phyloP scores from a whole-genome alignment of 2,888 invertebrate species.

The Microdon myrmicae region DNA sequence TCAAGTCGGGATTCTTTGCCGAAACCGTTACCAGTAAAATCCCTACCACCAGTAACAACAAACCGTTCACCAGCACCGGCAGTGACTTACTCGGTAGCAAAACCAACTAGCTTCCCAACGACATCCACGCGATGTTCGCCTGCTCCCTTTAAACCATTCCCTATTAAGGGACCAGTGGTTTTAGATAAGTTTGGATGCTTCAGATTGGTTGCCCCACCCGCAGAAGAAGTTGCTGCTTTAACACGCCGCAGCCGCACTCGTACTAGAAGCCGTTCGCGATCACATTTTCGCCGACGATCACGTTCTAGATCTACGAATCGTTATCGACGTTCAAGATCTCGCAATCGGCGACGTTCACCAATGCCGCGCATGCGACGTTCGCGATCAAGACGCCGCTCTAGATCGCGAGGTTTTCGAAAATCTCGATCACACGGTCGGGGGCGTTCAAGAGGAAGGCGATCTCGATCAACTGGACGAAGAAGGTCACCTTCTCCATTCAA shows the following conservation, averaged over 20 bases:
- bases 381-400: slow-evolving; percentile 44
- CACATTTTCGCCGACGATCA: slow-evolving; percentile 34
- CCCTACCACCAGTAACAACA: background rate
- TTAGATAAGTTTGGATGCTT: slow-evolving; percentile 80
- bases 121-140: slow-evolving; percentile 13
- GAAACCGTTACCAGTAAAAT: background rate
- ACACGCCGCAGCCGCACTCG: slow-evolving; percentile 27
- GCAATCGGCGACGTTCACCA: slow-evolving; percentile 5
- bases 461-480: slow-evolving; percentile 66
- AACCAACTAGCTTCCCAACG: slow-evolving; percentile 10
- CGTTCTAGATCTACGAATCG: slow-evolving; percentile 64
- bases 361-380: slow-evolving; percentile 10
- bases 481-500: slow-evolving; percentile 67
- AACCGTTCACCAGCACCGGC: slow-evolving; percentile 3
- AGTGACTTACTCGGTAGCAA: background rate
- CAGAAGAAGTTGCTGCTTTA: slow-evolving; percentile 23
- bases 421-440: slow-evolving; percentile 54
- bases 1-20: slow-evolving; percentile 47
- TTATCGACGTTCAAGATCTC: slow-evolving; percentile 66
- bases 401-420: slow-evolving; percentile 45
- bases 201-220: slow-evolving; percentile 72
- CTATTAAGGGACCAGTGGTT: slow-evolving; percentile 70
- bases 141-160: slow-evolving; percentile 55
- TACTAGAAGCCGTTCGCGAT: slow-evolving; percentile 51
- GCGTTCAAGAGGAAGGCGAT: slow-evolving; percentile 64